Evolutionary conservation across 1,140 invertebrate genomes (phyloP).

Genomic region (Brachionus angularis): DNA sequence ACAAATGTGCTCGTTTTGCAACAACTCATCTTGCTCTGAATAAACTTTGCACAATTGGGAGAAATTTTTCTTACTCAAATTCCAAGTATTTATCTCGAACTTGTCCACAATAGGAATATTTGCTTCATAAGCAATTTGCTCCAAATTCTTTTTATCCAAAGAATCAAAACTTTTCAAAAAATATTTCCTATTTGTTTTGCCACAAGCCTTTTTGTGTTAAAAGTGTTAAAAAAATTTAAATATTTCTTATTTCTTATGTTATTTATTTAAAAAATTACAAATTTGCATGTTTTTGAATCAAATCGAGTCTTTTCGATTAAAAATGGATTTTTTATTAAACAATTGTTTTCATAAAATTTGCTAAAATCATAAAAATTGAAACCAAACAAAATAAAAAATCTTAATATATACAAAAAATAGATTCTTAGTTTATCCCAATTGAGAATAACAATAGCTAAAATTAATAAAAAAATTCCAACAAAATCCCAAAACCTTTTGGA

Average conservation of each 20-base stretch:
- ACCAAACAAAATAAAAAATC: constrained; percentile 11
- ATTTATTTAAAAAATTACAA: no score
- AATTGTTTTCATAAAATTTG: constrained; percentile 24
- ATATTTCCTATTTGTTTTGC: constrained; percentile 32
- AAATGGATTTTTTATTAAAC: constrained; percentile 4
- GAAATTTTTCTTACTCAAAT: background rate
- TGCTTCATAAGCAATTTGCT: constrained; percentile 7
- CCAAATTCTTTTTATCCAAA: background rate
- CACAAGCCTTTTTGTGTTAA: no score
- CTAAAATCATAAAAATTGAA: constrained; percentile 36
- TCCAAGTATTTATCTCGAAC: constrained; percentile 3
- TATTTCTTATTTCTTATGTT: no score
- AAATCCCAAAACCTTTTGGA: no score
- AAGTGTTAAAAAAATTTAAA: no score
- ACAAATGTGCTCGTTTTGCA: background rate
- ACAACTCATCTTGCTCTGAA: background rate
- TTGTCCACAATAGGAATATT: constrained; percentile 3
- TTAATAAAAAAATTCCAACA: no score
- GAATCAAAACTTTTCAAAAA: background rate
- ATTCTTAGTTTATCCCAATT: no score
- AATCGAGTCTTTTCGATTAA: background rate
- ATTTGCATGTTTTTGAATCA: background rate
- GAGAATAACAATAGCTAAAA: no score
- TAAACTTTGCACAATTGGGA: background rate
- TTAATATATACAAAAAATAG: background rate